Base-by-base conservation (phyloP, 2,113 vertebrate species). In the Pionites leucogaster region DNA sequence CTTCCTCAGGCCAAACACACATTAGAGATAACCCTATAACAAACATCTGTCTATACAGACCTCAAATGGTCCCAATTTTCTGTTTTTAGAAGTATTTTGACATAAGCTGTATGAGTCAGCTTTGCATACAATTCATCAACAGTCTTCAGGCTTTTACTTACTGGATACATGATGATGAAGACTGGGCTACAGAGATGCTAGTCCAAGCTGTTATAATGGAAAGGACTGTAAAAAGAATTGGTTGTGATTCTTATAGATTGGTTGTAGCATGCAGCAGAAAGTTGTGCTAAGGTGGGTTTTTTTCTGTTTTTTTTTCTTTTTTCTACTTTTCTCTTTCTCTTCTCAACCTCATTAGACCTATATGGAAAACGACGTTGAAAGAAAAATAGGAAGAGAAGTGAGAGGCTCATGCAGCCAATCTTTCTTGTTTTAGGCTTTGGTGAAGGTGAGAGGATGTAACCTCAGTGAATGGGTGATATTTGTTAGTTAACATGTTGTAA, bases 401-500 rank as follows among this genome's bases (percentile, higher is more conserved):
- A 35, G 23, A 78, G 39, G 29, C 18, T 39, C 39, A 63, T 37
- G 19, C 7, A 76, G 60, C 23, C 7, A 28, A 1, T 28, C 5
- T 11, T 75, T 12, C 44, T 47, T n/a, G 7, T 28, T 81, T 35
- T 23, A 52, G 39, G 35, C 53, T 75, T 63, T 85, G 52, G 31
- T 78, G 82, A 33, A 82, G 46, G 24, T 19, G 53, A 57, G 10
- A 77, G 50, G 31, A 19, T 35, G 31, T 55, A 67, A 47, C 20
- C 25, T 64, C 52, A 35, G 39, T 13, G 31, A 10, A n/a, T 39
- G n/a, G 29, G 23, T 25, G 13, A 22, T 11, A 23, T 28, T 76
- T 0, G 0, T 57, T 27, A 17, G 25, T 11, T 55, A 59, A 18
- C 29, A 23, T 0, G 1, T 49, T 20, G n/a, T 22, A 41, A 62